Evolutionary conservation across 2,113 vertebrate species (phyloP), one percentile per base, ranked within the genome.

Genomic region (Hyaena hyaena): DNA sequence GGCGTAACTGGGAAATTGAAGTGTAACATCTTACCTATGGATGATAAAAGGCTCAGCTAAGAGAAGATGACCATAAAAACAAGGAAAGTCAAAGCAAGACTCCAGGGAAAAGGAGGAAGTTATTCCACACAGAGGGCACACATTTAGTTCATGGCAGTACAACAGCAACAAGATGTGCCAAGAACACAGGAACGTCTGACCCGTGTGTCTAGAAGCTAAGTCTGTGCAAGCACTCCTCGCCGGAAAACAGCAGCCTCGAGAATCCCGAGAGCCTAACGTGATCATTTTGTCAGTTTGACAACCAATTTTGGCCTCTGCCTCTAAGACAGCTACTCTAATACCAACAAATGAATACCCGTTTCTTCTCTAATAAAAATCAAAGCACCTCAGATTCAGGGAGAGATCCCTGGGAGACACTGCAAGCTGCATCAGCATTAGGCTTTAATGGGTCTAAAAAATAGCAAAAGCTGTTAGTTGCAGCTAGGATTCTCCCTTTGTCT

Each of bases 341-440:
- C n/a, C 89, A 84, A 73, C 28, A 93, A 10, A 24, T 17, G 39
- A 61, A 53, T 14, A 28, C 58, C 55, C 50, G 35, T n/a, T 74
- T 66, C 61, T 69, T 39, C 65, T 73, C 53, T 90, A 63, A 93
- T 39, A 71, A 82, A 94, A 94, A 79, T 63, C 73, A 73, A 81
- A 35, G 61, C 35, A 74, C 7, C 74, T 55, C 23, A 73, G 63
- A 45, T 65, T 58, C 65, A 45, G 74, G 28, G 65, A 80, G 63
- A 31, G 74, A 39, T 81, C 28, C 43, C 21, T 17, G 2, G 0
- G 26, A 61, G 35, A 35, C 35, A 83, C 7, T 10, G 66, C 43
- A n/a, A 73, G 35, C 19, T 21, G 12, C 11, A 10, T 88, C 82
- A 71, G 55, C 1, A 4, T 10, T 35, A n/a, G 90, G 79, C 35